Conservation (phyloP, 2,113 vertebrate genomes). For the Lamprologus ornatipinnis region DNA sequence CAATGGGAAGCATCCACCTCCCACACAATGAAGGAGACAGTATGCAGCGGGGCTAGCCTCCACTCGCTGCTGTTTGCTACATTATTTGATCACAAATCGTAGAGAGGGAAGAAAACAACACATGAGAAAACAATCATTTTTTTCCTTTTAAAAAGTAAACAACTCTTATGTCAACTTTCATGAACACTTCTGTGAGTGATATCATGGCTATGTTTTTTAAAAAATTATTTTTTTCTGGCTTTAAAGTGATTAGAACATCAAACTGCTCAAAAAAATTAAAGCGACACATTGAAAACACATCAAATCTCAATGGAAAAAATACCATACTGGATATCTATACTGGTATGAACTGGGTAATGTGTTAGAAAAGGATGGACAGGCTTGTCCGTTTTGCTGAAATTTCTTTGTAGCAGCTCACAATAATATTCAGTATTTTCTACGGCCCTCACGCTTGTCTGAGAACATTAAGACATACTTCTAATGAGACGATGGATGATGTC, state of each 20-base stretch:
- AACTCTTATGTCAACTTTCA: not conserved
- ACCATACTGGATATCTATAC: not conserved
- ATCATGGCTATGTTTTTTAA: not conserved
- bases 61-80: not conserved
- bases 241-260: not conserved
- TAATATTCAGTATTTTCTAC: not conserved
- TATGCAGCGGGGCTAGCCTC: not conserved
- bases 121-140: not conserved
- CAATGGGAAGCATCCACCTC: not conserved
- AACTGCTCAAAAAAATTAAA: not conserved
- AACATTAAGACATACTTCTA: not conserved
- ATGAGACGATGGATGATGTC: not conserved
- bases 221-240: rapidly evolving
- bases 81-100: not conserved
- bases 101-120: not conserved
- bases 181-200: not conserved
- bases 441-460: rapidly evolving
- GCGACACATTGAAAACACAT: not conserved
- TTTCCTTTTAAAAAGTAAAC: not conserved
- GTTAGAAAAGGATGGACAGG: not conserved
- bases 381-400: not conserved
- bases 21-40: not conserved
- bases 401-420: not conserved
- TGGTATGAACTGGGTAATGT: not conserved
- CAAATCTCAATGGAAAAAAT: not conserved